Evolutionary conservation across 2,113 vertebrate species (phyloP), one percentile per base, ranked within the genome.

Genomic region (Aviceda subcristata): DNA sequence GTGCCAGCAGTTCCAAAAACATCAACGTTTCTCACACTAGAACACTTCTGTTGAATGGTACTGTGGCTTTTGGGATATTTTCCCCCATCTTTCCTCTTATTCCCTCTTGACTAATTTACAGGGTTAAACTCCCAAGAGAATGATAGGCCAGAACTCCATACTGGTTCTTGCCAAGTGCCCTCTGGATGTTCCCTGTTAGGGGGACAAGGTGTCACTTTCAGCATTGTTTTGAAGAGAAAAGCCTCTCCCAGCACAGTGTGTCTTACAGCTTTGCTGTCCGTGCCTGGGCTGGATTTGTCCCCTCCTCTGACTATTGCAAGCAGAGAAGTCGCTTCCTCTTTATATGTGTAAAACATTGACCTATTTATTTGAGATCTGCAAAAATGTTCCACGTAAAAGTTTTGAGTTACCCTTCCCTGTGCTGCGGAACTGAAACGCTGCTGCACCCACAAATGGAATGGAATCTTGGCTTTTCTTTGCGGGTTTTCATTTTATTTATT

Each of bases 391-490:
- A 94, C 21, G 1, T 78, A 7, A 62, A 59, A 73, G 43, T 51
- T 81, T 66, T 18, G 62, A 51, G 79, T 84, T 94, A 29, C 66
- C 18, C 29, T 92, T 93, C 17, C 48, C 76, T 19, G n/a, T 36
- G 50, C 90, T 23, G 90, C 4, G 6, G 88, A 74, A 29, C 63
- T 46, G 68, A 60, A 86, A 59, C 14, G 12, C 80, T 71, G 96
- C 95, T 97, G 90, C 91, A 68, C 94, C 90, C 90, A 32, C 79
- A n/a, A 8, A 23, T 43, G 88, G 90, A 95, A 92, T 27, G 83
- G 90, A 91, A 92, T 92, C 56, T 95, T 97, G 97, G 96, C 92
- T 88, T 86, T 38, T 71, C 68, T 41, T 34, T 62, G 53, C n/a
- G 74, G 16, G 34, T 15, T 78, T 90, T 72, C 26, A 46, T 91